Evolutionary conservation across 2,888 invertebrate species (phyloP), one percentile per base, ranked within the genome.

Genomic region (Diadegma fenestrale): DNA sequence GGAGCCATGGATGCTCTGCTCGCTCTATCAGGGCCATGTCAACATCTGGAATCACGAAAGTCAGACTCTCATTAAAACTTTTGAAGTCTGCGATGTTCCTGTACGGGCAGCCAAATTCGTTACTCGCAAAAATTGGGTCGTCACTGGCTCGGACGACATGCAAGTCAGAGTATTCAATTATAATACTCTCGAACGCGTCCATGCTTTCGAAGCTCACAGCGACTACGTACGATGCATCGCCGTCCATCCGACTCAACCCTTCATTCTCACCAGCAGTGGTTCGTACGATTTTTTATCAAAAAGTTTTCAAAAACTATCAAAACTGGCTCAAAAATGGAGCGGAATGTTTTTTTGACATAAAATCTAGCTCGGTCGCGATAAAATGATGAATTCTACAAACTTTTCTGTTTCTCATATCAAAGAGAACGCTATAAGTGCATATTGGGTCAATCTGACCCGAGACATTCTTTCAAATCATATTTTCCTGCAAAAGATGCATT

Each of bases 31-130:
- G 95, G 99, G 99, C 90, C 98, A 99, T 95, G 99, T 99, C 90
- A 99, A 99, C 95, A 98, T 99, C 92, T 99, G 99, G 99, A 99
- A 99, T 94, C 97, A 98, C 95, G 99, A 99, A 94, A 98, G 97
- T 86, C 99, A 99, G 94, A 96, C 97, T 90, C 95, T 98, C 89
- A 97, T 98, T 14, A 97, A 97, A 93, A 97, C 97, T 89, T 98
- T 98, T 91, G 98, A 98, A 95, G 98, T 98, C 3, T 99, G 99
- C 94, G 99, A 99, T 93, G 94, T 99, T 41, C 99, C 99, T 0
- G 99, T 99, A 5, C 95, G 99, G 90, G 97, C 99, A 0, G 99
- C 99, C 0, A 98, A 98, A 91, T 99, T 99, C 94, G 98, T 99
- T 12, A 97, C 99, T 1, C 95, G 99, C 51, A 99, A 99, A 94